A percentile compares a stretch with the other conserved stretches of the same genome.
These are phyloP conservation scores for Mormyrops attenuatus DNA, from an alignment of 2,797 vertebrate genomes.

Conservation along the genomic window DNA sequence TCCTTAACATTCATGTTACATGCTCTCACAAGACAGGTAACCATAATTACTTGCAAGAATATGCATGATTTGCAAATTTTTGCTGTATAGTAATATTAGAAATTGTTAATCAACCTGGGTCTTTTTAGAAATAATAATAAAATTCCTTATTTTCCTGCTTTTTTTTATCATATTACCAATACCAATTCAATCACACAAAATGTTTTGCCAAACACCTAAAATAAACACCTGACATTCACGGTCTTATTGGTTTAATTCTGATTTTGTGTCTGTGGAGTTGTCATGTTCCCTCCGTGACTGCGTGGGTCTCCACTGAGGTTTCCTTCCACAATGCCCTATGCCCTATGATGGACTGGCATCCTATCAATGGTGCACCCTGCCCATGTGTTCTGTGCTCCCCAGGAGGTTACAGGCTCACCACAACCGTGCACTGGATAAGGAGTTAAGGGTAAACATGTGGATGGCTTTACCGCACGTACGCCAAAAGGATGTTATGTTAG, in stretches of 20 bases:
- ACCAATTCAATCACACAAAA: no score
- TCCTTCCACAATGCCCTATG: not conserved
- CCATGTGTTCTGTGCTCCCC: not conserved
- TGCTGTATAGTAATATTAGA: not conserved
- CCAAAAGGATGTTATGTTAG: not conserved
- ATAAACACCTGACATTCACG: not conserved
- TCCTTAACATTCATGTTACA: not conserved
- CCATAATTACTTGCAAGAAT: not conserved
- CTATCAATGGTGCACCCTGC: not conserved
- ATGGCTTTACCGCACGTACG: conserved; percentile 6
- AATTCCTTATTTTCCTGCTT: not conserved
- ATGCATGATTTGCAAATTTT: not conserved
- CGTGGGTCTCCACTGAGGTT: not conserved
- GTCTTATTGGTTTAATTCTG: not conserved
- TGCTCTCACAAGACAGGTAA: not conserved
- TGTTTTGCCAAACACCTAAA: not conserved
- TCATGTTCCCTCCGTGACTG: not conserved
- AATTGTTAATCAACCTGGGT: not conserved
- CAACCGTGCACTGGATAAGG: not conserved
- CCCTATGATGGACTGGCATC: not conserved
- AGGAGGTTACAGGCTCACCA: not conserved
- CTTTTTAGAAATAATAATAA: not conserved
- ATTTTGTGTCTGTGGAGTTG: not conserved
- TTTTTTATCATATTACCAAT: not conserved
- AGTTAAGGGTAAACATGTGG: not conserved